These are phyloP conservation scores for Manduca sexta DNA, from an alignment of 1,140 invertebrate genomes.

Conservation along the genomic window DNA sequence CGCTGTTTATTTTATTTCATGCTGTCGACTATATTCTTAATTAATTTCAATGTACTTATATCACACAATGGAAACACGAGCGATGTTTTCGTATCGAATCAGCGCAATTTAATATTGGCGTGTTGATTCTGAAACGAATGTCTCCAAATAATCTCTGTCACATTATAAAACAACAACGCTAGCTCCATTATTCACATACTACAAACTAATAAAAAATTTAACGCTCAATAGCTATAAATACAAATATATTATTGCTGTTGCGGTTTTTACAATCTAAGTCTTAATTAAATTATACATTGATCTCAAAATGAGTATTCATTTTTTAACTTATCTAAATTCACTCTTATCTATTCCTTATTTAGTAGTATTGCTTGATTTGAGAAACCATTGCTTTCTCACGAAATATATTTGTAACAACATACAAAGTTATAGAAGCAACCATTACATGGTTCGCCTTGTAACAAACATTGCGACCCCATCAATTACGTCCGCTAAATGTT, in stretches of 20 bases:
- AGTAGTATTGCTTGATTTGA: constrained; percentile 69
- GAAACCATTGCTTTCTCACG: constrained; percentile 54
- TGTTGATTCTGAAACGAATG: constrained; percentile 13
- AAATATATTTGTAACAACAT: constrained; percentile 49
- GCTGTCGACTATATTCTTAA: constrained; percentile 68
- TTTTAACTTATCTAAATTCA: constrained; percentile 51
- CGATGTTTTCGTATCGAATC: constrained; percentile 14
- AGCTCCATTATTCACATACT: constrained; percentile 68
- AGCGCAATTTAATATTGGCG: constrained; percentile 6
- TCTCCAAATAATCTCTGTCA: constrained; percentile 49
- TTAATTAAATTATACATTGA: constrained; percentile 65
- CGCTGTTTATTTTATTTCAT: constrained; percentile 67
- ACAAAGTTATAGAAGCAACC: constrained; percentile 45
- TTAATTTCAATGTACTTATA: constrained; percentile 61
- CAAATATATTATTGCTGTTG: constrained; percentile 73
- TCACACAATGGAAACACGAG: constrained; percentile 65
- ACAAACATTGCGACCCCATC: constrained; percentile 28
- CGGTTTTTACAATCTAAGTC: constrained; percentile 49
- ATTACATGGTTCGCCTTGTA: constrained; percentile 56
- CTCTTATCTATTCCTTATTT: constrained; percentile 49
- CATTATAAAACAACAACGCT: constrained; percentile 66
- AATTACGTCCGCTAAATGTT: not conserved
- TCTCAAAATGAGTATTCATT: constrained; percentile 70
- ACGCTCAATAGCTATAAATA: constrained; percentile 71
- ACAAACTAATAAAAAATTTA: constrained; percentile 69